Evolutionary conservation across 2,797 vertebrate genomes (phyloP).

Genomic region (Halcyon leucocephala): DNA sequence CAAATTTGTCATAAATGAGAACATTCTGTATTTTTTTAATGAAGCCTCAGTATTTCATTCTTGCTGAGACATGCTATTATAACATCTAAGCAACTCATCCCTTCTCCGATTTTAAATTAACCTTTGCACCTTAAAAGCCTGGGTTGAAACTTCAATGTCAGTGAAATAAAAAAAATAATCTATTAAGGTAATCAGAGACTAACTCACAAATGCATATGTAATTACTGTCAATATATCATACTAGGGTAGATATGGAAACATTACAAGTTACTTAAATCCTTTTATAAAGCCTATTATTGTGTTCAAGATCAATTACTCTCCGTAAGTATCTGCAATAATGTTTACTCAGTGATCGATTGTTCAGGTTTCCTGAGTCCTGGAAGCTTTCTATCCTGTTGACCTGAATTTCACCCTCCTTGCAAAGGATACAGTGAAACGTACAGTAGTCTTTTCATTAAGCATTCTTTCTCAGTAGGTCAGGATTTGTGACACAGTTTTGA

Average conservation of each 20-base stretch:
- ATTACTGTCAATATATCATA: slow-evolving; percentile 10
- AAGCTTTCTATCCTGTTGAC: slow-evolving; percentile 68
- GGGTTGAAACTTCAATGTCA: not conserved
- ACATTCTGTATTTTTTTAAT: slow-evolving; percentile 8
- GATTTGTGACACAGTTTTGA: slow-evolving; percentile 69
- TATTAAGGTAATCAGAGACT: not conserved
- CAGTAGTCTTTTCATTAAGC: slow-evolving; percentile 73
- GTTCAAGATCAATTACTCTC: slow-evolving; percentile 41
- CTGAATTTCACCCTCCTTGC: slow-evolving; percentile 63
- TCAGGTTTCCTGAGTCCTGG: slow-evolving; percentile 63
- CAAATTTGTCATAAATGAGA: slow-evolving; percentile 25
- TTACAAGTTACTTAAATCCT: slow-evolving; percentile 32
- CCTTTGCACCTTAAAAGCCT: not conserved
- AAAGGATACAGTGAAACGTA: slow-evolving; percentile 65
- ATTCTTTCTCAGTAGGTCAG: slow-evolving; percentile 67
- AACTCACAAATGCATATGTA: not conserved
- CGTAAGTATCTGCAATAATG: slow-evolving; percentile 59
- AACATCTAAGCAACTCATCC: not conserved
- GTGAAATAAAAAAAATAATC: not conserved
- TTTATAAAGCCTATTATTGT: slow-evolving; percentile 55
- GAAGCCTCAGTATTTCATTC: not conserved
- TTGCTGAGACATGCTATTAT: not conserved
- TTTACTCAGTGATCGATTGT: slow-evolving; percentile 64
- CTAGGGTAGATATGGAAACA: not conserved
- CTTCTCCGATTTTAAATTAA: not conserved